Percentiles rank a stretch among this genome's conserved stretches.
Conservation (phyloP, 2,113 vertebrate genomes). For the Neogale vison region DNA sequence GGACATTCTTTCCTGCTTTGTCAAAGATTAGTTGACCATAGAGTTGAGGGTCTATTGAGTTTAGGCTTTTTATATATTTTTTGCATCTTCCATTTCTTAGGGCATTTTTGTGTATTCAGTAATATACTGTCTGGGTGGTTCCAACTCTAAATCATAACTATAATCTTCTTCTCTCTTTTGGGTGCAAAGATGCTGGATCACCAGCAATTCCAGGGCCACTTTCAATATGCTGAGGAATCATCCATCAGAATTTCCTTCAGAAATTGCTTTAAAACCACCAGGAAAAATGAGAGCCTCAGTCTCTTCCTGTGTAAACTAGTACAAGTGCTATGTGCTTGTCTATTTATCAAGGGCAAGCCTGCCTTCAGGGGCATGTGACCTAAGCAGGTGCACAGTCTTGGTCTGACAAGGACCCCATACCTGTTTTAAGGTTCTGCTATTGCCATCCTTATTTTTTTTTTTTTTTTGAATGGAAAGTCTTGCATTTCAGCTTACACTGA, state of each 20-base stretch:
- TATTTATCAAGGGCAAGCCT: neutral
- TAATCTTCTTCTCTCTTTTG: neutral
- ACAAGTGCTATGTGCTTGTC: accelerated
- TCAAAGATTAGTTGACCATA: no score
- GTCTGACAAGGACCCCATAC: accelerated
- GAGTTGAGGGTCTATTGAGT: neutral
- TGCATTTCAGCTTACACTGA: neutral
- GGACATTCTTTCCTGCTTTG: no score
- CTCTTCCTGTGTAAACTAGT: neutral
- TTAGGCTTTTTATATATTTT: neutral
- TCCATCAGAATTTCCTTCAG: neutral
- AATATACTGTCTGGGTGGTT: neutral
- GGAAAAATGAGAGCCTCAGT: neutral
- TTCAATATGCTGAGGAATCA: neutral
- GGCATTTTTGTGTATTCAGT: neutral
- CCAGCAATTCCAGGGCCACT: accelerated
- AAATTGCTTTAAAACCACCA: neutral
- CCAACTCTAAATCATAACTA: neutral
- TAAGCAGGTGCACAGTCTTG: no score
- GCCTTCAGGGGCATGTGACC: accelerated
- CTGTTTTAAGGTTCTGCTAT: neutral
- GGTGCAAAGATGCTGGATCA: neutral
- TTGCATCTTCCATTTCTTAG: neutral
- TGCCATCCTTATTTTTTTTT: neutral
- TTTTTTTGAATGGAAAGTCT: neutral